Conservation (phyloP, 2,888 invertebrate species). For the Agrochola lota region DNA sequence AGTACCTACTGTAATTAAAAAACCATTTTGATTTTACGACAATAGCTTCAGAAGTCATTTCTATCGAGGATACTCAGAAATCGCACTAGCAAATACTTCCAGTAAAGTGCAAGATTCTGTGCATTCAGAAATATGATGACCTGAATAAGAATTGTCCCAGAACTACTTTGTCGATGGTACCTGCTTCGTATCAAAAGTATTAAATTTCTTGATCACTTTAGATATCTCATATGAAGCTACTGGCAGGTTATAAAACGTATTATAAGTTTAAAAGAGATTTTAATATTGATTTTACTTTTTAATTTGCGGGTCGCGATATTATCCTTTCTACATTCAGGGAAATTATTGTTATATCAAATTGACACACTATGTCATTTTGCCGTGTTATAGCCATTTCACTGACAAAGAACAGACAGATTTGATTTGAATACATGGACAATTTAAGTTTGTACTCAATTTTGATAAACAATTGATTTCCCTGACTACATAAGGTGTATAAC, state of each 20-base stretch:
- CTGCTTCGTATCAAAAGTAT: background rate
- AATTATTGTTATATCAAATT: background rate
- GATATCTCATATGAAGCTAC: background rate
- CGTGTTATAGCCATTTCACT: too few species aligned
- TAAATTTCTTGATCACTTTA: background rate
- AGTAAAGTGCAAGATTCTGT: slow-evolving; percentile 9
- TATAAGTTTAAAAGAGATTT: fast-evolving
- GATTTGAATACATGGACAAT: too few species aligned
- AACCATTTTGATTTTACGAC: background rate
- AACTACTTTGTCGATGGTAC: background rate
- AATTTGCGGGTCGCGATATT: background rate
- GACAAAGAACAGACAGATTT: too few species aligned
- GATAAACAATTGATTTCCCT: background rate
- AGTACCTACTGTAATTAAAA: background rate
- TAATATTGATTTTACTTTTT: background rate
- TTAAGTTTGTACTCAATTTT: background rate
- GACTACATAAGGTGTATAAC: background rate
- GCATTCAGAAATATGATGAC: slow-evolving; percentile 19
- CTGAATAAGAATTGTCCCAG: slow-evolving; percentile 33
- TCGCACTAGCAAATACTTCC: background rate
- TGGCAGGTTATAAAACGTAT: background rate
- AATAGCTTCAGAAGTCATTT: background rate
- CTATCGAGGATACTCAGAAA: background rate
- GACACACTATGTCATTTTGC: too few species aligned
- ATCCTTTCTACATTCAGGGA: background rate